Conservation (phyloP, 2,888 invertebrate species). For the Salticus scenicus region DNA sequence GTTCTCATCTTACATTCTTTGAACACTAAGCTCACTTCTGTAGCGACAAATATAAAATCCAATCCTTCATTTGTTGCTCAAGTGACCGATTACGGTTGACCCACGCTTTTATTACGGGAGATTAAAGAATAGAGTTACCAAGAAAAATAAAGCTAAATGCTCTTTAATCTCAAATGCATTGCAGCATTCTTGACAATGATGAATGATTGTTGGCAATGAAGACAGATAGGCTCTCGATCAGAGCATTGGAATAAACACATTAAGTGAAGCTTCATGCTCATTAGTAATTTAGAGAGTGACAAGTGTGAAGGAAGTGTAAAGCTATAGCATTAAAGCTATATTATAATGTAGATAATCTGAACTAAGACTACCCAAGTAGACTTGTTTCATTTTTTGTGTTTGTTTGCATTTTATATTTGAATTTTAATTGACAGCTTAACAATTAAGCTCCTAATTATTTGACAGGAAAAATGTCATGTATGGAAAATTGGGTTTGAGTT, state of each 20-base stretch:
- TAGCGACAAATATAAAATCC: too few relatives aligned
- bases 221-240: constrained; percentile 12
- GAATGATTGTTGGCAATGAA: background rate
- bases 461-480: too few relatives aligned
- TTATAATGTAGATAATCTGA: too few relatives aligned
- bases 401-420: too few relatives aligned
- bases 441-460: too few relatives aligned
- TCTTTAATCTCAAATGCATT: background rate
- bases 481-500: too few relatives aligned
- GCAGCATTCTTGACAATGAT: background rate
- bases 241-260: constrained; percentile 6
- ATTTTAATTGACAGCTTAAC: too few relatives aligned
- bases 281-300: constrained; percentile 10
- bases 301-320: constrained; percentile 1
- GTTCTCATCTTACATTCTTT: too few relatives aligned
- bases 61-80: too few relatives aligned
- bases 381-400: too few relatives aligned
- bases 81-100: background rate
- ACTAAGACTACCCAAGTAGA: too few relatives aligned
- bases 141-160: background rate
- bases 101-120: background rate
- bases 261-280: constrained; percentile 1
- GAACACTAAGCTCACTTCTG: too few relatives aligned
- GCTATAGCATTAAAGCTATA: background rate
- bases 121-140: background rate